Conservation (phyloP, 2,888 invertebrate species). For the Sicus ferrugineus region DNA sequence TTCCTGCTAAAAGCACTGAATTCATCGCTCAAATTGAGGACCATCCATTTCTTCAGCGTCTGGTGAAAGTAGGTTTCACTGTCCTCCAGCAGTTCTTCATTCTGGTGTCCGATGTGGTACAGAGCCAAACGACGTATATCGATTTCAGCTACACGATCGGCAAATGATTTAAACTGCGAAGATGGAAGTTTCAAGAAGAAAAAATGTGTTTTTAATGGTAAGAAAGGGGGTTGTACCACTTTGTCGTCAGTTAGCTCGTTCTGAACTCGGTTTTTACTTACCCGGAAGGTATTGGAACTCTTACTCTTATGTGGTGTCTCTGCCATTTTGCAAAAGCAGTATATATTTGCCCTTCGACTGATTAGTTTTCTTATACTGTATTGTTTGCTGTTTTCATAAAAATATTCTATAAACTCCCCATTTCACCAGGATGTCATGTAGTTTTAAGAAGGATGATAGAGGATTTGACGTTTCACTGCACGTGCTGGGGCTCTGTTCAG, state of each 20-base stretch:
- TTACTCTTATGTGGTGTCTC: constrained; percentile 69
- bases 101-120: constrained; percentile 81
- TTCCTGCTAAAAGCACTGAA: constrained; percentile 80
- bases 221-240: neutral
- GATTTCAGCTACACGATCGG: constrained; percentile 84
- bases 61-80: constrained; percentile 82
- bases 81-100: constrained; percentile 73
- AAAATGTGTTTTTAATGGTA: too few species aligned
- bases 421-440: constrained; percentile 28
- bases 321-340: constrained; percentile 33
- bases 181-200: too few species aligned
- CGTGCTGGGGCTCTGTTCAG: constrained; percentile 20
- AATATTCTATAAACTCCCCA: too few species aligned
- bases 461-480: constrained; percentile 23
- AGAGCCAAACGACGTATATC: constrained; percentile 83
- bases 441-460: constrained; percentile 18
- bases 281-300: constrained; percentile 80
- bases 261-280: constrained; percentile 61
- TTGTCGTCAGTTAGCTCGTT: too few species aligned
- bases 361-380: too few species aligned
- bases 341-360: constrained; percentile 29
- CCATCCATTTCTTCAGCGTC: constrained; percentile 87
- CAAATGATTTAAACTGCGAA: constrained; percentile 82
- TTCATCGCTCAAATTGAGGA: constrained; percentile 84
- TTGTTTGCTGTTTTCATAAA: too few species aligned